These are phyloP conservation scores for Myopa testacea DNA, from an alignment of 2,888 invertebrate species.

Conservation along the genomic window DNA sequence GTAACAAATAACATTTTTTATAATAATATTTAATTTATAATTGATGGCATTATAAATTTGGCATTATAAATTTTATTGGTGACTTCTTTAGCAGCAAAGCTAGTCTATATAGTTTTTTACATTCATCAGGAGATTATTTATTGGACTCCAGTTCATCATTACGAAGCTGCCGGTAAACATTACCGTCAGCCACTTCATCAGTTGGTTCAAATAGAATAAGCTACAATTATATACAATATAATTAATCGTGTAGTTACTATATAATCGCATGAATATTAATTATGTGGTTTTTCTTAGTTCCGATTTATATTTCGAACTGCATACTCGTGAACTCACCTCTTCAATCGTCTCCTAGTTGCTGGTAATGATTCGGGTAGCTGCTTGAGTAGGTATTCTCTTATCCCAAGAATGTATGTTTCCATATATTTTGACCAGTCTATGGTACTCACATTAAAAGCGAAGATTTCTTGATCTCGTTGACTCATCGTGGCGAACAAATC, in stretches of 20 bases:
- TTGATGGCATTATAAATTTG: too few relatives aligned
- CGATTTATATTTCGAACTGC: too few relatives aligned
- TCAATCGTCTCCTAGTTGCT: conserved; percentile 80
- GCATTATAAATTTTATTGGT: too few relatives aligned
- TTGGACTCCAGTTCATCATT: conserved; percentile 74
- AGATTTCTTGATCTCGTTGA: conserved; percentile 78
- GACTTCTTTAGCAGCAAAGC: too few relatives aligned
- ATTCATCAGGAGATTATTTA: too few relatives aligned
- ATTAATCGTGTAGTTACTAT: too few relatives aligned
- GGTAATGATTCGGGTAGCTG: conserved; percentile 87
- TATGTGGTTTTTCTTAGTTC: too few relatives aligned
- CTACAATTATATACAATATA: conserved; percentile 66
- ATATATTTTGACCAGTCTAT: conserved; percentile 93
- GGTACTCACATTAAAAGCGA: conserved; percentile 87
- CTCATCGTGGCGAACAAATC: conserved; percentile 75
- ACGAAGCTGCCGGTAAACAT: conserved; percentile 84
- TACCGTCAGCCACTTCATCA: conserved; percentile 78
- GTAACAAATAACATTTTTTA: too few relatives aligned
- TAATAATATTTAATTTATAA: too few relatives aligned
- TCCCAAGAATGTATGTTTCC: conserved; percentile 91
- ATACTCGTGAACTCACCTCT: conserved; percentile 70
- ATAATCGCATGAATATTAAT: too few relatives aligned
- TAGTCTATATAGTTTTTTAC: too few relatives aligned
- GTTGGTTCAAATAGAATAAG: conserved; percentile 80
- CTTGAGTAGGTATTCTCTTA: conserved; percentile 90